Conservation (phyloP, 2,113 vertebrate genomes). For the Rattus norvegicus region DNA sequence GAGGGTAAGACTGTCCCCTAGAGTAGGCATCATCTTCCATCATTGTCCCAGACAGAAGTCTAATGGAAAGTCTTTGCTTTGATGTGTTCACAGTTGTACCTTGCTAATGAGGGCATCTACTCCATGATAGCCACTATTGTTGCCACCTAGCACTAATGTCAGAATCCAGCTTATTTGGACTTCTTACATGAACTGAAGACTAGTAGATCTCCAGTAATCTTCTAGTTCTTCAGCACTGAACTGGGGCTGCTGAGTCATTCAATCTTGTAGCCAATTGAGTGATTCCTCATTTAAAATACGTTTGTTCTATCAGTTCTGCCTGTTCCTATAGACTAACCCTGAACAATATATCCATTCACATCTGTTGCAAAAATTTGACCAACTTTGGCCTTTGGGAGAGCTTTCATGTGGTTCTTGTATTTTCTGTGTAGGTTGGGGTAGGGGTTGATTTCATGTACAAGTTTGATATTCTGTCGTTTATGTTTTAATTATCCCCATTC, state of each 20-base stretch:
- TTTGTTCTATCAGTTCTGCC: neutral
- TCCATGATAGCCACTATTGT: neutral
- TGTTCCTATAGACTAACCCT: neutral
- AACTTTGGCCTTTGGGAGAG: neutral
- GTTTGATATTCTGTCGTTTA: neutral
- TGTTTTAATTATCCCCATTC: neutral
- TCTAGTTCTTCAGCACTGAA: neutral
- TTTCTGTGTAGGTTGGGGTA: neutral
- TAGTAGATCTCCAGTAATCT: neutral
- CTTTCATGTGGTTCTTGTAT: neutral
- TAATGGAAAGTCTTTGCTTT: neutral
- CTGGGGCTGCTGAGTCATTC: neutral
- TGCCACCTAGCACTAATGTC: neutral
- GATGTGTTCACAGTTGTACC: neutral
- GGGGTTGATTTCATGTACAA: neutral
- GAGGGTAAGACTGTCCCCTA: neutral
- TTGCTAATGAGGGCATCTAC: neutral
- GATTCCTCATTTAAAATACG: neutral
- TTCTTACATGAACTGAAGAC: neutral
- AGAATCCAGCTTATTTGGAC: neutral
- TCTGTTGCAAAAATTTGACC: neutral
- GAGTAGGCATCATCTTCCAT: neutral
- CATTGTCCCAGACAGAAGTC: neutral
- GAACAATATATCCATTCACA: neutral
- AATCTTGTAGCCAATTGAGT: neutral